Evolutionary conservation across 1,140 invertebrate species (phyloP).

Genomic region (Drosophila athabasca): DNA sequence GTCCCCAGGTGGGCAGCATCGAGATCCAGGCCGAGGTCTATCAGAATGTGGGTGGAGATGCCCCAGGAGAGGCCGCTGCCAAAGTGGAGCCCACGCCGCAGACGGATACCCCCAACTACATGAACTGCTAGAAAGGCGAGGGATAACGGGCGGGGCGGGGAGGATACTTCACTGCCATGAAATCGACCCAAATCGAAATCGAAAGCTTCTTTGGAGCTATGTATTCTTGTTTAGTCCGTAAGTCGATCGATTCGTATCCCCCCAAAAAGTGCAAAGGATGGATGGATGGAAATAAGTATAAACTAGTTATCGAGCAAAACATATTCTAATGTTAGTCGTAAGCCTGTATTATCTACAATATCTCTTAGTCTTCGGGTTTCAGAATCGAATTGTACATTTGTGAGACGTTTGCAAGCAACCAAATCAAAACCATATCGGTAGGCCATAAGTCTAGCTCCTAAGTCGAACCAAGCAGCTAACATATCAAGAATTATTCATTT

Average conservation of each 20-base stretch:
- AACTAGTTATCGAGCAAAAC: conserved; percentile 64
- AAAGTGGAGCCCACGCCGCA: conserved; percentile 11
- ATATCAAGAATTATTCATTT: conserved; percentile 20
- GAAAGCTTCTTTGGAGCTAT: conserved; percentile 6
- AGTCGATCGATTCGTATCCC: conserved; percentile 29
- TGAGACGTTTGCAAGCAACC: conserved; percentile 69
- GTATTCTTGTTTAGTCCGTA: conserved; percentile 38
- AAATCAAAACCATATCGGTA: conserved; percentile 68
- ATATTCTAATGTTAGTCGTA: conserved; percentile 30
- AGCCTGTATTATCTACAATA: conserved; percentile 36
- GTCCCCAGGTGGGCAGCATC: conserved; percentile 68
- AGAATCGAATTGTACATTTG: conserved; percentile 63
- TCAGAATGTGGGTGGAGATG: conserved; percentile 67
- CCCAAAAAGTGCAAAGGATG: conserved; percentile 27
- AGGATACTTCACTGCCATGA: conserved; percentile 5
- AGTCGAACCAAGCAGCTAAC: conserved; percentile 39
- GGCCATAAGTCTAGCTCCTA: conserved; percentile 41
- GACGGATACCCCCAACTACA: conserved; percentile 71
- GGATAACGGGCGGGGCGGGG: too few species aligned
- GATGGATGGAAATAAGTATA: conserved; percentile 70
- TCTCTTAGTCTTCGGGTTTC: conserved; percentile 51
- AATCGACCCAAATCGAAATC: conserved; percentile 15
- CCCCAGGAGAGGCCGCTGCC: conserved; percentile 14
- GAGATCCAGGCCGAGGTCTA: conserved; percentile 79
- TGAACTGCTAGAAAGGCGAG: conserved; percentile 68